Evolutionary conservation across 1,140 invertebrate genomes (phyloP).

Genomic region (Drosophila willistoni): DNA sequence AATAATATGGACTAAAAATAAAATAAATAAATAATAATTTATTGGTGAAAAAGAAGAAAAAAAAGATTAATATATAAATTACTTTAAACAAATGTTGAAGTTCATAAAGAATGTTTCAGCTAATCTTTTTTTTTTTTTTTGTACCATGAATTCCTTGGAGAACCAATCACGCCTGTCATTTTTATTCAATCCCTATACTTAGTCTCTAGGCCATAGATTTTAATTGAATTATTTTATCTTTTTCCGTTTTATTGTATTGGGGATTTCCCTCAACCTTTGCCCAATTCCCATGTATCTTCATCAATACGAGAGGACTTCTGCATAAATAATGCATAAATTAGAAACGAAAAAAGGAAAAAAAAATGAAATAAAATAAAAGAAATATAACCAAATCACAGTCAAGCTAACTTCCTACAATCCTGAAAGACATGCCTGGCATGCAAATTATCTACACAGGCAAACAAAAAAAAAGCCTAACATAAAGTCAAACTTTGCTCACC

Average conservation of each 20-base stretch:
- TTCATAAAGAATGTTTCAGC: background rate
- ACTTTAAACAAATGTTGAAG: background rate
- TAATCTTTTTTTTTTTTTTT: background rate
- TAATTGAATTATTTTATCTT: constrained; percentile 75
- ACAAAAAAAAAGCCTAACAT: background rate
- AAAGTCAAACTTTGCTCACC: background rate
- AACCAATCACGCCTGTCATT: background rate
- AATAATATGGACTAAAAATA: too few relatives aligned
- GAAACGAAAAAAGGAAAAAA: constrained; percentile 34
- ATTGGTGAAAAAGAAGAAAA: too few relatives aligned
- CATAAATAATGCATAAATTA: constrained; percentile 78
- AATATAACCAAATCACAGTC: constrained; percentile 57
- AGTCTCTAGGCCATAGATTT: constrained; percentile 44
- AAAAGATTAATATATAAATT: background rate
- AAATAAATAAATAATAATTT: too few relatives aligned
- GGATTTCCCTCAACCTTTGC: constrained; percentile 6
- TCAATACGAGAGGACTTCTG: constrained; percentile 49
- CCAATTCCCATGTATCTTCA: constrained; percentile 44
- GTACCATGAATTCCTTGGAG: background rate
- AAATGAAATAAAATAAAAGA: constrained; percentile 37
- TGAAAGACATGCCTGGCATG: constrained; percentile 53
- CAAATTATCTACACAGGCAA: constrained; percentile 32
- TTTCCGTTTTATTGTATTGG: constrained; percentile 15
- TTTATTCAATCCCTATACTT: constrained; percentile 4
- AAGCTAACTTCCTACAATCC: background rate